phyloP scores from a whole-genome alignment of 2,113 vertebrate species.

The Serranochromis macrocephalus region DNA sequence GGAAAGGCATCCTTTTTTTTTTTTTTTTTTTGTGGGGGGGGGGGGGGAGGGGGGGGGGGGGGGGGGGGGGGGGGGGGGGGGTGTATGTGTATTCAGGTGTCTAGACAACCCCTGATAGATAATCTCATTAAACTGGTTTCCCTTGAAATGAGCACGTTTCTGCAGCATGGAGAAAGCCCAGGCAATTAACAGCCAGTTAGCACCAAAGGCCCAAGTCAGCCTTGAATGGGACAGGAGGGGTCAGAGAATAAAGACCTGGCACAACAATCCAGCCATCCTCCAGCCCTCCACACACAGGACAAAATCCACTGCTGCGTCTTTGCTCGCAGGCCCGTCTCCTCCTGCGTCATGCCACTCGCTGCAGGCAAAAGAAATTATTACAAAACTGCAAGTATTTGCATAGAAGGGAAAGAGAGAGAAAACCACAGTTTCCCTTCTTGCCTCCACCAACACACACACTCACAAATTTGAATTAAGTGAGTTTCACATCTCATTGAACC shows the following conservation, averaged over 20 bases:
- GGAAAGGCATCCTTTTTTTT: no score
- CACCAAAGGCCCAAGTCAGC: constrained; percentile 49
- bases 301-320: background rate
- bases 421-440: background rate
- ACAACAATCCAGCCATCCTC: background rate
- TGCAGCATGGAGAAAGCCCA: constrained; percentile 54
- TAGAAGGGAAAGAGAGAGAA: background rate
- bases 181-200: constrained; percentile 71
- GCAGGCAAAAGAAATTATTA: constrained; percentile 18
- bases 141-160: constrained; percentile 48
- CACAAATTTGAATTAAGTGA: constrained; percentile 28
- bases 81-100: constrained; percentile 68
- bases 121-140: constrained; percentile 71
- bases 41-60: background rate
- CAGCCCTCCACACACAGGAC: background rate
- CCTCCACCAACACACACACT: background rate
- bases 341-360: background rate
- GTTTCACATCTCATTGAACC: constrained; percentile 14
- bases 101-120: constrained; percentile 67
- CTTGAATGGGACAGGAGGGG: constrained; percentile 45
- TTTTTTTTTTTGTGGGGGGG: no score
- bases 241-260: constrained; percentile 22
- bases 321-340: background rate
- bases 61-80: constrained; percentile 13
- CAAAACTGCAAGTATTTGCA: background rate